These are phyloP conservation scores for Melinaea marsaeus DNA, from an alignment of 2,888 invertebrate genomes.

Conservation along the genomic window DNA sequence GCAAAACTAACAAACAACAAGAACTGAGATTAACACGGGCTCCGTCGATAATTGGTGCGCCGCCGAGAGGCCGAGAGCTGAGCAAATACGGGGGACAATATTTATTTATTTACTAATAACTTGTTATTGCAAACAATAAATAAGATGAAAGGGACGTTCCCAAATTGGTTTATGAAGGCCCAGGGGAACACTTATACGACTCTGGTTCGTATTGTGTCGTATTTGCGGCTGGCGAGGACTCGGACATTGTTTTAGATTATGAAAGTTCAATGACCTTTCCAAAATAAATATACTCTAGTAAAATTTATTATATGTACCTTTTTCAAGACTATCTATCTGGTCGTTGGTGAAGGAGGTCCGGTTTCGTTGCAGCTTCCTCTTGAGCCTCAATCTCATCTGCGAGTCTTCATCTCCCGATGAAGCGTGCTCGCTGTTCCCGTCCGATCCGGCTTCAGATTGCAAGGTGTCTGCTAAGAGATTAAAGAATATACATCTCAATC, in stretches of 20 bases:
- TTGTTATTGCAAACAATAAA: conserved; percentile 67
- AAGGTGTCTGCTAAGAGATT: conserved; percentile 72
- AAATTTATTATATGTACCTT: conserved; percentile 81
- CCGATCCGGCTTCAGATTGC: conserved; percentile 82
- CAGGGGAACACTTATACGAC: conserved; percentile 51
- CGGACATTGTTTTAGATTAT: background rate
- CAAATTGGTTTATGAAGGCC: conserved; percentile 73
- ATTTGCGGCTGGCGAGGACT: conserved; percentile 9
- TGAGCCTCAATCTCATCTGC: conserved; percentile 94
- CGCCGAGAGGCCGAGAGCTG: conserved; percentile 58
- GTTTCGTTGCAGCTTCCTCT: conserved; percentile 97
- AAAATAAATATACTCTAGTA: too few relatives aligned
- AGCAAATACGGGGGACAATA: conserved; percentile 68
- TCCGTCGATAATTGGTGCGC: conserved; percentile 61
- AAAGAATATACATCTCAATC: background rate
- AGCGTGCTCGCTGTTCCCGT: conserved; percentile 94
- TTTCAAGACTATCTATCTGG: conserved; percentile 98
- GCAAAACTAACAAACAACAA: conserved; percentile 47
- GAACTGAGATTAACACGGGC: conserved; percentile 58
- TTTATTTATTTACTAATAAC: conserved; percentile 77
- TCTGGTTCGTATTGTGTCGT: conserved; percentile 21
- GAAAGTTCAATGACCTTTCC: background rate
- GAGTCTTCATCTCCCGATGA: conserved; percentile 94
- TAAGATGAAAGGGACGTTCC: conserved; percentile 68
- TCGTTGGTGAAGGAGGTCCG: conserved; percentile 99